A percentile compares a stretch with the other conserved stretches of the same genome.
These are phyloP conservation scores for Teleogryllus occipitalis DNA, from an alignment of 1,140 invertebrate genomes.

Conservation along the genomic window DNA sequence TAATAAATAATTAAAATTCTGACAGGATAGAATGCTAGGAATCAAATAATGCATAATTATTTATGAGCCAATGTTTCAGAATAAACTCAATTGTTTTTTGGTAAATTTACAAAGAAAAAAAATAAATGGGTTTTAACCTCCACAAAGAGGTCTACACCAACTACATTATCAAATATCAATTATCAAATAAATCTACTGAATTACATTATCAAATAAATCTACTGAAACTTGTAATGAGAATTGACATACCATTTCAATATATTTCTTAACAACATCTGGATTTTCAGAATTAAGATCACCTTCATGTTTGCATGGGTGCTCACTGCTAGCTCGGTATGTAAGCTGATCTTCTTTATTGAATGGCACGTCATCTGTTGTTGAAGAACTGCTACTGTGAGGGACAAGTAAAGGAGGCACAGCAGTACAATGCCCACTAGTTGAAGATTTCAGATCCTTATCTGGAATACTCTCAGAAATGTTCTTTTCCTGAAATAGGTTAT, in stretches of 20 bases:
- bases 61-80: too few relatives aligned
- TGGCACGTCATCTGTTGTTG: conserved; percentile 12
- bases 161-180: too few relatives aligned
- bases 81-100: too few relatives aligned
- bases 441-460: not conserved
- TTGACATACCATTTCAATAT: not conserved
- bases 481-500: not conserved
- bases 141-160: too few relatives aligned
- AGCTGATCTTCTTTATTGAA: conserved; percentile 15
- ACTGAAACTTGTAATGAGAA: too few relatives aligned
- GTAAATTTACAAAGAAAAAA: too few relatives aligned
- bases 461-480: not conserved
- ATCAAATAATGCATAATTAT: too few relatives aligned
- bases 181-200: too few relatives aligned
- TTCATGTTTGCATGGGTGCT: not conserved
- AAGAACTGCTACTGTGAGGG: not conserved
- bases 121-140: too few relatives aligned
- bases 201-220: too few relatives aligned
- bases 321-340: conserved; percentile 9
- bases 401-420: not conserved
- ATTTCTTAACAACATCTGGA: not conserved
- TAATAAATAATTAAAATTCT: too few relatives aligned
- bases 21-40: too few relatives aligned
- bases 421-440: not conserved
- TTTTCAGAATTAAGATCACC: not conserved